Evolutionary conservation across 30 jellyfish, hydroid and myxozoan species (phyloP).

Genomic region (Turritopsis rubra): DNA sequence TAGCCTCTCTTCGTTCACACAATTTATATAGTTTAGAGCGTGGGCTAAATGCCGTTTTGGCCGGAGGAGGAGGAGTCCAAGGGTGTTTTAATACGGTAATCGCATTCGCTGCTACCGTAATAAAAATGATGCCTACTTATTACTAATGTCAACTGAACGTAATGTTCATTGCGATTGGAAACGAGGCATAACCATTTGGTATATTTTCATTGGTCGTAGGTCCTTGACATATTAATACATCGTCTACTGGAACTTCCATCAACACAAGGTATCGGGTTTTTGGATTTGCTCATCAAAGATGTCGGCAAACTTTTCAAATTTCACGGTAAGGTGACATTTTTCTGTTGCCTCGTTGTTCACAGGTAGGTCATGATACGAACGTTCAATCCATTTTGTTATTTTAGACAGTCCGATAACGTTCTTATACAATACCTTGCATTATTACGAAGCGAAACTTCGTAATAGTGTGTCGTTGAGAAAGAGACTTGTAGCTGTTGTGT

Average conservation of each 20-base stretch:
- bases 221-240: conserved; percentile 80
- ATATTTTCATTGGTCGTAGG: conserved; percentile 31
- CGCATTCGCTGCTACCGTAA: no score
- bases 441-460: conserved; percentile 58
- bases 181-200: no score
- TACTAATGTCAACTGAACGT: no score
- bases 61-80: background rate
- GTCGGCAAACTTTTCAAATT: conserved; percentile 67
- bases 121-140: no score
- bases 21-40: no score
- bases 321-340: conserved; percentile 43
- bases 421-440: conserved; percentile 72
- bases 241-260: conserved; percentile 58
- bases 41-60: background rate
- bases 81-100: no score
- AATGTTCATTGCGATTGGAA: no score
- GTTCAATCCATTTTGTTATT: background rate
- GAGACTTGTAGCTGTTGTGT: conserved; percentile 62
- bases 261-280: conserved; percentile 60
- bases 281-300: conserved; percentile 62
- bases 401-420: conserved; percentile 82
- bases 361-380: background rate
- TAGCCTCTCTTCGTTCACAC: no score
- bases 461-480: conserved; percentile 54
- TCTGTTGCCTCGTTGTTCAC: background rate